Conservation (phyloP, 1,140 invertebrate genomes). For the Cydia fagiglandana region DNA sequence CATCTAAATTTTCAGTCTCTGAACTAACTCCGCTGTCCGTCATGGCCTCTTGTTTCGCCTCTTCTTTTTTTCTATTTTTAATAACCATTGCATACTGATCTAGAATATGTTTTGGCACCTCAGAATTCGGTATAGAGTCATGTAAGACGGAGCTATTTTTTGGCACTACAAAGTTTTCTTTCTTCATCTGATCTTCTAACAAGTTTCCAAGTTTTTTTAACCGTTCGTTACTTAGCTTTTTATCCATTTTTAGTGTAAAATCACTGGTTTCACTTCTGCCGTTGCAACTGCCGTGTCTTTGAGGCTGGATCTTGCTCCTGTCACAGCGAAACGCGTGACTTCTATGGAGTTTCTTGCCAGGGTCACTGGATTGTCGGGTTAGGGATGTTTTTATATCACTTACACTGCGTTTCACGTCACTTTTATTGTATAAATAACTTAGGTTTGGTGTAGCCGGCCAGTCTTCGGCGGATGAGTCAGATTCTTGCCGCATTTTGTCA, state of each 20-base stretch:
- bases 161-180: slow-evolving; percentile 63
- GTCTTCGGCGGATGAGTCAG: slow-evolving; percentile 50
- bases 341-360: slow-evolving; percentile 80
- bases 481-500: slow-evolving; percentile 47
- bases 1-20: slow-evolving; percentile 72
- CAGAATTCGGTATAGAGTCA: slow-evolving; percentile 62
- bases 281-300: slow-evolving; percentile 70
- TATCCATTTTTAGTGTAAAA: slow-evolving; percentile 65
- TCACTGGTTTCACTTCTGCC: slow-evolving; percentile 69
- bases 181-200: slow-evolving; percentile 71
- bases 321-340: slow-evolving; percentile 82
- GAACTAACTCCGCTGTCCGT: slow-evolving; percentile 77
- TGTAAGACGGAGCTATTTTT: slow-evolving; percentile 3
- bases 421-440: slow-evolving; percentile 68
- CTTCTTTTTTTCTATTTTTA: slow-evolving; percentile 64
- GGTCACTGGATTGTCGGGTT: slow-evolving; percentile 80
- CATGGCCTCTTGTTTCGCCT: slow-evolving; percentile 71
- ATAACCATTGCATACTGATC: slow-evolving; percentile 78
- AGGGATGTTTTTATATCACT: slow-evolving; percentile 64
- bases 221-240: slow-evolving; percentile 65
- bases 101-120: slow-evolving; percentile 72
- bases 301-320: slow-evolving; percentile 68
- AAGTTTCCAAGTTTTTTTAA: slow-evolving; percentile 65
- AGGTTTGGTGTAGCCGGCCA: slow-evolving; percentile 58
- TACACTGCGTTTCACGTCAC: slow-evolving; percentile 53